Evolutionary conservation across 1,140 invertebrate species (phyloP), one percentile per base, ranked within the genome.

Genomic region (Magallana angulata): DNA sequence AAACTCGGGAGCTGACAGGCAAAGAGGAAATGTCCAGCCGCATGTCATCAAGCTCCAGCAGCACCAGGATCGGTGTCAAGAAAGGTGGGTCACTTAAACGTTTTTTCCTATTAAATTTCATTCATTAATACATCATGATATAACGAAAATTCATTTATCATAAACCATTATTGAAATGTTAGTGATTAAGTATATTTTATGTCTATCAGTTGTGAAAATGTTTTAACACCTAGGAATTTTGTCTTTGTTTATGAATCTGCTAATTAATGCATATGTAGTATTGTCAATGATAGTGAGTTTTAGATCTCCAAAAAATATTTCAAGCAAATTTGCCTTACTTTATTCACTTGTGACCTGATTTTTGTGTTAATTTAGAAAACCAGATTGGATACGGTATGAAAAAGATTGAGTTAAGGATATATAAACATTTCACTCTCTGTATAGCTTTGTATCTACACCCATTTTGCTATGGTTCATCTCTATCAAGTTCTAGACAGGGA

Each of bases 41-140:
- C 16, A 92, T 94, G 92, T 94, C 94, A 8, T 92, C 93, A n/a
- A 93, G 93, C 84, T 94, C 92, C 64, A 92, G 93, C 86, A 91
- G 91, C 58, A 93, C 92, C 11, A 94, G 92, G 87, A 84, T 91
- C 58, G 83, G 89, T 56, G 88, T 92, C 48, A 94, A 93, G 88
- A 94, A 94, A 92, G 83, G 94, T 94, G 89, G 91, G 68, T 30
- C 91, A 87, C 62, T 64, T 16, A 48, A 48, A 48, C 5, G 36
- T 48, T 48, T 48, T 48, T 48, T 48, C 36, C 36, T 48, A 48
- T 48, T 48, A 5, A 48, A 48, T 48, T 48, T 48, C 36, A 48
- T 48, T 48, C 3, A 48, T 48, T 48, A 0, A 48, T 48, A 48
- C 36, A 48, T 48, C 36, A 48, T 48, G 36, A 48, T 48, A 48